A percentile compares a stretch with the other conserved stretches of the same genome.
phyloP scores from a whole-genome alignment of 2,888 invertebrate genomes.

The Hypomecis atomaria region DNA sequence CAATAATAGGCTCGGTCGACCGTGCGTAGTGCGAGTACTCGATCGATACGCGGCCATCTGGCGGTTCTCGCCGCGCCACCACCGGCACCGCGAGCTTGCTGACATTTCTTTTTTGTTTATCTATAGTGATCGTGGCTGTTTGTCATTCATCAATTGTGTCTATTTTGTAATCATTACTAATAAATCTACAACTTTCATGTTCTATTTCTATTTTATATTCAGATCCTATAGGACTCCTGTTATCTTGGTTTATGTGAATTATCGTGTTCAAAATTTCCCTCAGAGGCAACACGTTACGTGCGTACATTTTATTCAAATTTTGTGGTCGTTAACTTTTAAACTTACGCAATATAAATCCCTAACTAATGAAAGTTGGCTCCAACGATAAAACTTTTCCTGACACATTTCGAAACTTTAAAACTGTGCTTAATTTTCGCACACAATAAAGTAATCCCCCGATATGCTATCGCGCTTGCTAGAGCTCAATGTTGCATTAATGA shows the following conservation, averaged over 20 bases:
- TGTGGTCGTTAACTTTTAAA: constrained; percentile 7
- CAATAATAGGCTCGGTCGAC: constrained; percentile 64
- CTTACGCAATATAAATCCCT: constrained; percentile 13
- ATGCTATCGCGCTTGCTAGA: constrained; percentile 58
- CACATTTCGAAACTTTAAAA: constrained; percentile 49
- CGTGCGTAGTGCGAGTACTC: constrained; percentile 52
- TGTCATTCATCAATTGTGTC: constrained; percentile 1
- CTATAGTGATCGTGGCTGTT: not conserved
- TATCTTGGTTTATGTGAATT: no score
- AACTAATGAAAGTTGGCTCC: constrained; percentile 21
- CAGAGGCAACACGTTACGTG: no score
- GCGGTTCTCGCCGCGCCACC: constrained; percentile 41
- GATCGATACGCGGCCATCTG: constrained; percentile 76
- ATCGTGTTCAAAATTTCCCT: no score
- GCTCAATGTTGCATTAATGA: constrained; percentile 81
- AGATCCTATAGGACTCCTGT: not conserved
- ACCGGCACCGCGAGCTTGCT: constrained; percentile 12
- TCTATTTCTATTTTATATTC: not conserved
- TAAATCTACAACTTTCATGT: not conserved
- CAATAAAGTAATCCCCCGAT: constrained; percentile 71
- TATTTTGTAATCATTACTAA: not conserved
- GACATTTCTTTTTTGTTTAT: constrained; percentile 16
- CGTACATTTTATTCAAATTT: not conserved
- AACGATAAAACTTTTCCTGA: constrained; percentile 41
- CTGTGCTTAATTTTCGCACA: constrained; percentile 73